A percentile compares a stretch with the other conserved stretches of the same genome.
These are phyloP conservation scores for Mimas tiliae DNA, from an alignment of 2,888 invertebrate genomes.

Conservation along the genomic window DNA sequence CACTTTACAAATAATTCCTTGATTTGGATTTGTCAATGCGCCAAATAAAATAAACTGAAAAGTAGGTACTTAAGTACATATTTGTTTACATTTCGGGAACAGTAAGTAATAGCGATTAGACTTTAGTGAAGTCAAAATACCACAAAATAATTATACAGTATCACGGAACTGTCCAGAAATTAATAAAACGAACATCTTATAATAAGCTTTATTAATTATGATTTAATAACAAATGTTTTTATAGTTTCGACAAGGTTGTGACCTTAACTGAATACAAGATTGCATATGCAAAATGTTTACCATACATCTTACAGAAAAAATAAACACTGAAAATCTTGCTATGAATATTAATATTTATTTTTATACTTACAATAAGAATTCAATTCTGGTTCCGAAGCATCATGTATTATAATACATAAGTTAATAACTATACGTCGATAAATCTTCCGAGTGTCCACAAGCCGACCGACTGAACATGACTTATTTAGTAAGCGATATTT, in stretches of 20 bases:
- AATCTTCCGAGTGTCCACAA: constrained; percentile 71
- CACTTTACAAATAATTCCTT: too few relatives aligned
- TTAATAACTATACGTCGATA: constrained; percentile 78
- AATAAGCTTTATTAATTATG: constrained; percentile 85
- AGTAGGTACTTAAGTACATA: too few relatives aligned
- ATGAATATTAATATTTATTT: constrained; percentile 81
- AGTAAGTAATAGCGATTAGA: too few relatives aligned
- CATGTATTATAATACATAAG: constrained; percentile 80
- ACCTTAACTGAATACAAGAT: constrained; percentile 84
- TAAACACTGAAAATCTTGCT: constrained; percentile 82
- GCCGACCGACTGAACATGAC: constrained; percentile 73
- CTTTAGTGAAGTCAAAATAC: too few relatives aligned
- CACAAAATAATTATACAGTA: too few relatives aligned
- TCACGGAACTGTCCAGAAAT: constrained; percentile 38
- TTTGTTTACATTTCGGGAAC: too few relatives aligned
- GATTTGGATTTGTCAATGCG: too few relatives aligned
- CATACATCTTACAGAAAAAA: constrained; percentile 80
- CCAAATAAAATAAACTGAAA: too few relatives aligned
- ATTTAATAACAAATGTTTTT: constrained; percentile 82
- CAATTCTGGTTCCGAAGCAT: constrained; percentile 83
- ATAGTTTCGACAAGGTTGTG: constrained; percentile 84
- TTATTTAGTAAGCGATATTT: constrained; percentile 79
- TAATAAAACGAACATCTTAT: constrained; percentile 82
- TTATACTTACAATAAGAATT: constrained; percentile 84
- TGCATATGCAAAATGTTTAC: constrained; percentile 72